phyloP scores from a whole-genome alignment of 2,888 invertebrate species.

The Microchrysa polita region DNA sequence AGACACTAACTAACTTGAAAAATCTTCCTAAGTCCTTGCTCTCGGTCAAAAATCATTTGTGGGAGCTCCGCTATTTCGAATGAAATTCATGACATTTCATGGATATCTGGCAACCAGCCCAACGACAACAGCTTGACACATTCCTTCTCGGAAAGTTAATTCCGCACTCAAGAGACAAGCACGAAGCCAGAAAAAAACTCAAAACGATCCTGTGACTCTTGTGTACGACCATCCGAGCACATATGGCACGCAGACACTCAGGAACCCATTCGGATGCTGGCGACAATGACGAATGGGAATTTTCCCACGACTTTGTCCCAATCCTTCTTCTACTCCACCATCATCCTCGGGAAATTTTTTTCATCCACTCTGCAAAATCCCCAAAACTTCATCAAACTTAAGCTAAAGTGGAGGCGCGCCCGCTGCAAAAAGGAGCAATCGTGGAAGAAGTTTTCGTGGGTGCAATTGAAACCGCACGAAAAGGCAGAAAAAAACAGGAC shows the following conservation, averaged over 20 bases:
- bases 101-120: too few relatives aligned
- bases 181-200: too few relatives aligned
- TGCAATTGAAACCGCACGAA: background rate
- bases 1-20: too few relatives aligned
- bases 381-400: too few relatives aligned
- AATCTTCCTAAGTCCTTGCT: too few relatives aligned
- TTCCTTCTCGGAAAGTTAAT: too few relatives aligned
- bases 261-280: background rate
- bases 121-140: too few relatives aligned
- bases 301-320: constrained; percentile 8
- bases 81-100: too few relatives aligned
- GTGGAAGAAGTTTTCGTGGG: background rate
- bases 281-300: constrained; percentile 1
- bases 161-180: too few relatives aligned
- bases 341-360: background rate
- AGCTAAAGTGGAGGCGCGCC: background rate
- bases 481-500: constrained; percentile 5
- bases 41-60: too few relatives aligned
- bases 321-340: background rate
- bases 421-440: background rate
- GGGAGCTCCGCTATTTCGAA: too few relatives aligned
- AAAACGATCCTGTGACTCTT: too few relatives aligned
- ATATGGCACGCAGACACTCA: constrained; percentile 3
- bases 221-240: background rate
- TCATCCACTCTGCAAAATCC: background rate